Percentiles rank a stretch among this genome's conserved stretches.
Evolutionary conservation across 2,888 invertebrate species (phyloP).

Genomic region (Drosophila merina): DNA sequence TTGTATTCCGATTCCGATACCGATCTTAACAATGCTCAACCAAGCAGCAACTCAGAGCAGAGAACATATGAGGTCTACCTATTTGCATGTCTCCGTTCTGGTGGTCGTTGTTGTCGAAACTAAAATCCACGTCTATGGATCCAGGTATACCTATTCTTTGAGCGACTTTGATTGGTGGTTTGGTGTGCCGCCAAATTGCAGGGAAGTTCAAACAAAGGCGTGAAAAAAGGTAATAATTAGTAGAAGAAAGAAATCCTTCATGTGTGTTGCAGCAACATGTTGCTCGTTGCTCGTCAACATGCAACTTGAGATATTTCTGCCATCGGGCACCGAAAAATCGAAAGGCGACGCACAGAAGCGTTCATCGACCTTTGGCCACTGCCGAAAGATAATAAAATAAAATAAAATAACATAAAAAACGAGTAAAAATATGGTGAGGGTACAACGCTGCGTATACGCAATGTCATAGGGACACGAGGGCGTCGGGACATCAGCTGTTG

Average conservation of each 20-base stretch:
- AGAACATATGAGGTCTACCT: slow-evolving; percentile 50
- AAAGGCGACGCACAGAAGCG: slow-evolving; percentile 14
- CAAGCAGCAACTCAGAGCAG: slow-evolving; percentile 62
- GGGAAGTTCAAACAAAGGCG: not conserved
- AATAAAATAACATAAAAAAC: not conserved
- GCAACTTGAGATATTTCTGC: not conserved
- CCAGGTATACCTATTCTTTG: not conserved
- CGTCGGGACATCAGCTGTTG: slow-evolving; percentile 34
- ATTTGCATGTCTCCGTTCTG: slow-evolving; percentile 73
- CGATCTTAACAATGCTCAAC: slow-evolving; percentile 77
- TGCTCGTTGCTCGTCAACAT: not conserved
- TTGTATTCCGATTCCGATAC: slow-evolving; percentile 25
- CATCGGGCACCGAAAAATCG: not conserved
- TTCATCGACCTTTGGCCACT: slow-evolving; percentile 36
- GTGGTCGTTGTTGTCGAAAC: slow-evolving; percentile 54
- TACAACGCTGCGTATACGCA: slow-evolving; percentile 44
- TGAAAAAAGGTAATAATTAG: not conserved
- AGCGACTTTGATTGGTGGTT: slow-evolving; percentile 32
- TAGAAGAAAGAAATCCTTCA: not conserved
- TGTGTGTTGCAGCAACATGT: slow-evolving; percentile 37
- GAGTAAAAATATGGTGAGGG: not conserved
- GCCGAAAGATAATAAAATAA: slow-evolving; percentile 3
- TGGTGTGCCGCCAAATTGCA: not conserved
- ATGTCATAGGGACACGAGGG: slow-evolving; percentile 15
- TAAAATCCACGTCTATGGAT: not conserved